phyloP scores from a whole-genome alignment of 2,888 invertebrate genomes.

The Corythucha ciliata region DNA sequence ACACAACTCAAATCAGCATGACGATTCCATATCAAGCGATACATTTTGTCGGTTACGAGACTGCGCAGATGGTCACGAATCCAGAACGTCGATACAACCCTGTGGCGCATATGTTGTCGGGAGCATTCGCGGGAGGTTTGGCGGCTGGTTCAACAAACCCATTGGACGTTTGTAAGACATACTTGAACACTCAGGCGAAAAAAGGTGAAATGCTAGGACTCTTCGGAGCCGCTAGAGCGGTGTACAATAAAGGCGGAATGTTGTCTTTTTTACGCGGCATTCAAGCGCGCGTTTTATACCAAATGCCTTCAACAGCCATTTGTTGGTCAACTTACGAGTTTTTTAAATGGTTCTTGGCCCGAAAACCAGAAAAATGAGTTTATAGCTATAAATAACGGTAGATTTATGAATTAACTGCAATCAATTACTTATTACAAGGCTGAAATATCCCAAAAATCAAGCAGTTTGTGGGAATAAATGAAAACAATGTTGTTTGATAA shows the following conservation, averaged over 20 bases:
- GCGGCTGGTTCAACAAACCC: constrained; percentile 55
- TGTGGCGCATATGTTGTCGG: constrained; percentile 47
- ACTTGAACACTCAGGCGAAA: constrained; percentile 49
- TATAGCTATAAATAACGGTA: no score
- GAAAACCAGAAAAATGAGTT: no score
- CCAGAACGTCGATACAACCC: constrained; percentile 50
- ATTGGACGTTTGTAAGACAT: constrained; percentile 55
- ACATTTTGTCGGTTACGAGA: constrained; percentile 48
- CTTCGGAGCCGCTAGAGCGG: constrained; percentile 61
- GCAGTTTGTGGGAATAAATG: no score
- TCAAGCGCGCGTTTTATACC: constrained; percentile 81
- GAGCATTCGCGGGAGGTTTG: constrained; percentile 48
- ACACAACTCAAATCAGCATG: constrained; percentile 50
- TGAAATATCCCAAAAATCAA: no score
- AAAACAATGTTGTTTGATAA: constrained; percentile 53
- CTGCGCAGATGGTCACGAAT: constrained; percentile 32
- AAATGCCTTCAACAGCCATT: constrained; percentile 97
- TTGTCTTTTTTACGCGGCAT: constrained; percentile 78
- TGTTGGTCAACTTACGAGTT: constrained; percentile 99
- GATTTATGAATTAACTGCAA: no score
- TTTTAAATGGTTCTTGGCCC: constrained; percentile 66
- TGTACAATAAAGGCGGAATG: constrained; percentile 67
- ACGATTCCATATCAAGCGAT: constrained; percentile 54
- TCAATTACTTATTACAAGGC: no score
- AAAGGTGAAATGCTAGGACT: constrained; percentile 48